These are phyloP conservation scores for Halcyon leucocephala DNA, from an alignment of 2,797 vertebrate species.

Conservation along the genomic window DNA sequence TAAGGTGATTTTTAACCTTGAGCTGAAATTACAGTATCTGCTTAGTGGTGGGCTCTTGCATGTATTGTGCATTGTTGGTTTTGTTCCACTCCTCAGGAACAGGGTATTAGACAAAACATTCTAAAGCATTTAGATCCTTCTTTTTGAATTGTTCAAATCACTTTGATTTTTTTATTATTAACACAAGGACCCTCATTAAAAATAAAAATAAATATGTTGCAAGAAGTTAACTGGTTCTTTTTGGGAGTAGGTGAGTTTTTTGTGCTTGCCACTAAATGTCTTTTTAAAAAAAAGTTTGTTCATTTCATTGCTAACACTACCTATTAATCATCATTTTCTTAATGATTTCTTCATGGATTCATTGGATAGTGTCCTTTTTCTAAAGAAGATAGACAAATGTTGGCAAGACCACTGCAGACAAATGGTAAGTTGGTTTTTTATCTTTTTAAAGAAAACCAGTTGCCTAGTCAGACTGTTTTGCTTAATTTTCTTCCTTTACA, in stretches of 20 bases:
- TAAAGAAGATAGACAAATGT: slow-evolving; percentile 99
- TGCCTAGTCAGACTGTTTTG: neutral
- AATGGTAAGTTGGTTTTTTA: slow-evolving; percentile 86
- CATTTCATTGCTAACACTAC: neutral
- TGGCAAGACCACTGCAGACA: slow-evolving; percentile 99
- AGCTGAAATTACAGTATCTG: neutral
- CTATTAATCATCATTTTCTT: slow-evolving; percentile 71
- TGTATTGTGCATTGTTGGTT: neutral
- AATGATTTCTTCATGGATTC: slow-evolving; percentile 86
- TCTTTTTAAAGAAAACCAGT: neutral
- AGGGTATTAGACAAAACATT: neutral
- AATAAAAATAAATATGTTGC: neutral
- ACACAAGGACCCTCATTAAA: neutral
- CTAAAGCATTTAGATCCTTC: neutral
- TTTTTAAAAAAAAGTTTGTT: neutral
- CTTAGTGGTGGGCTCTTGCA: neutral
- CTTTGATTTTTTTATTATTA: neutral
- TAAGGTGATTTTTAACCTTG: neutral
- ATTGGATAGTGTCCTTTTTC: slow-evolving; percentile 97
- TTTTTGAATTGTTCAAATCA: neutral
- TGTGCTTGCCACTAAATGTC: neutral
- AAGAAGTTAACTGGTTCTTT: neutral
- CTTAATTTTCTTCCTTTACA: neutral
- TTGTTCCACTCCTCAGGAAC: neutral
- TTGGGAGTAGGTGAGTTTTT: neutral